These are phyloP conservation scores for Scolopax rusticola DNA, from an alignment of 2,797 vertebrate genomes.

Conservation along the genomic window DNA sequence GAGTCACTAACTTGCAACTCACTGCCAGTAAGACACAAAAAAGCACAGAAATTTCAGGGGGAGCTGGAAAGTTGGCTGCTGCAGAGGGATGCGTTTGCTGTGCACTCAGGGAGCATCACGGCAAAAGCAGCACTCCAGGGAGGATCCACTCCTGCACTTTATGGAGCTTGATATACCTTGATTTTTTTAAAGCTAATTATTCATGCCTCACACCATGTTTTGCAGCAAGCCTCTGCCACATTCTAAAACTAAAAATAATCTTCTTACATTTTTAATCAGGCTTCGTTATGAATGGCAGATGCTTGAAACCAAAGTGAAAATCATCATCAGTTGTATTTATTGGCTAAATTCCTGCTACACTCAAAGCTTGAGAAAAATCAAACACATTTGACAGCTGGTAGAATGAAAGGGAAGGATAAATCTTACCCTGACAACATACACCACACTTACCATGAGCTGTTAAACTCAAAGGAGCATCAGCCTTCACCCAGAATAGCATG, in stretches of 20 bases:
- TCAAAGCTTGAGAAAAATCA: constrained; percentile 55
- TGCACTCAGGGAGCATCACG: accelerated
- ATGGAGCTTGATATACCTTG: not conserved
- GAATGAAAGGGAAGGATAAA: constrained; percentile 48
- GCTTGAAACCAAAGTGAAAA: constrained; percentile 79
- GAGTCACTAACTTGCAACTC: not conserved
- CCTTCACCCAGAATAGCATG: not conserved
- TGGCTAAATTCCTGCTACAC: constrained; percentile 58
- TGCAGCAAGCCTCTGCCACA: not conserved
- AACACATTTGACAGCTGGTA: constrained; percentile 46
- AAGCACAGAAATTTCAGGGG: accelerated
- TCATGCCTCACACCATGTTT: not conserved
- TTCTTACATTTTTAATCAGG: constrained; percentile 36
- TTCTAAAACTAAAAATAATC: constrained; percentile 59
- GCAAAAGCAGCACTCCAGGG: not conserved
- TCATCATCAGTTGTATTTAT: constrained; percentile 55
- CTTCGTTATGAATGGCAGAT: constrained; percentile 81
- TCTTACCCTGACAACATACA: constrained; percentile 5
- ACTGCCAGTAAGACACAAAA: not conserved
- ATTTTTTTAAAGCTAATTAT: not conserved
- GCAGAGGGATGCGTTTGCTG: not conserved
- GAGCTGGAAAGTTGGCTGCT: not conserved
- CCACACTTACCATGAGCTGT: constrained; percentile 19
- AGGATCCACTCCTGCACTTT: not conserved
- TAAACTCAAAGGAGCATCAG: not conserved